Evolutionary conservation across 2,113 vertebrate genomes (phyloP).

Genomic region (Conger conger): DNA sequence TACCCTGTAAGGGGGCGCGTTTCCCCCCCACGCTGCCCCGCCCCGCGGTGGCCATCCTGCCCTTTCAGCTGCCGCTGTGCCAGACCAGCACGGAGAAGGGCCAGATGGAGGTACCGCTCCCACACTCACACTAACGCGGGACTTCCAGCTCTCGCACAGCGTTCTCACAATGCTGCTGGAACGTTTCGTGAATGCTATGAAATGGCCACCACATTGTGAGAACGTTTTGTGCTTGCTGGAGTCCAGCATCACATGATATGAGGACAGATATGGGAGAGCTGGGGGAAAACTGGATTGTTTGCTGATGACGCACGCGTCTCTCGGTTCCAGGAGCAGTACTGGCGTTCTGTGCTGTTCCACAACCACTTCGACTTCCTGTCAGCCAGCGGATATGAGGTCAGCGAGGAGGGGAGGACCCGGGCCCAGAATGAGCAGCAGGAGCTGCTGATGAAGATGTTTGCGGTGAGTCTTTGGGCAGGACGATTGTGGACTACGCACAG

Average conservation of each 20-base stretch:
- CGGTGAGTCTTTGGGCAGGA: slow-evolving; percentile 73
- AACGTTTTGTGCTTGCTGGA: no score
- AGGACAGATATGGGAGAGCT: no score
- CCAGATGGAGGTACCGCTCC: slow-evolving; percentile 88
- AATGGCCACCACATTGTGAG: no score
- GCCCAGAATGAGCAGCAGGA: slow-evolving; percentile 88
- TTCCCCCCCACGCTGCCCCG: slow-evolving; percentile 93
- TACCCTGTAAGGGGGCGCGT: slow-evolving; percentile 92
- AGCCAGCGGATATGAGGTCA: slow-evolving; percentile 80
- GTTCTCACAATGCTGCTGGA: no score
- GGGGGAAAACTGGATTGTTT: background rate
- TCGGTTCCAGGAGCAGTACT: slow-evolving; percentile 84
- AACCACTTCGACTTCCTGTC: slow-evolving; percentile 83
- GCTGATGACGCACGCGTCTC: background rate
- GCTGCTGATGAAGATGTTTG: slow-evolving; percentile 95
- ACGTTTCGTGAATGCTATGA: no score
- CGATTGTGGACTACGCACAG: background rate
- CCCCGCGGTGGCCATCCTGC: slow-evolving; percentile 84
- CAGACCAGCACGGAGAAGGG: slow-evolving; percentile 91
- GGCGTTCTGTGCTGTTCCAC: slow-evolving; percentile 87
- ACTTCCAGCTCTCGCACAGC: no score
- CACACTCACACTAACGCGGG: background rate
- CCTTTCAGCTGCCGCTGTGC: slow-evolving; percentile 88
- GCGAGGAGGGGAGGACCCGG: slow-evolving; percentile 73
- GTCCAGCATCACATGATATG: no score